A percentile compares a stretch with the other conserved stretches of the same genome.
Evolutionary conservation across 2,113 vertebrate species (phyloP).

Genomic region (Pipa parva): DNA sequence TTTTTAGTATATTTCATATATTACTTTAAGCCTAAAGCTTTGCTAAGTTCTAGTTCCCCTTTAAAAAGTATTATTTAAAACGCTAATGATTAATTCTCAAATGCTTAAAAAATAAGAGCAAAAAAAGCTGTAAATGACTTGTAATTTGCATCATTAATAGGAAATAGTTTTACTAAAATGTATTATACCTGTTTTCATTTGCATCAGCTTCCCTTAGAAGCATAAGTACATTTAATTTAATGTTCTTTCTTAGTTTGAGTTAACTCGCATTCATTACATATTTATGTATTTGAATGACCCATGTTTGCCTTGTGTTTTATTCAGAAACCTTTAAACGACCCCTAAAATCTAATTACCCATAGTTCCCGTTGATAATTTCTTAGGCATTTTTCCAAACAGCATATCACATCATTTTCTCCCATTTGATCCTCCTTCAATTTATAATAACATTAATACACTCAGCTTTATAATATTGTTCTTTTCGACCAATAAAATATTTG

Average conservation of each 20-base stretch:
- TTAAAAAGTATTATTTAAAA: too few species aligned
- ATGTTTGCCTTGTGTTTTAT: slow-evolving; percentile 1
- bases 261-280: background rate
- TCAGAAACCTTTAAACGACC: slow-evolving; percentile 27
- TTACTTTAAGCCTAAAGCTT: too few species aligned
- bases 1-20: too few species aligned
- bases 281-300: slow-evolving; percentile 20
- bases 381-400: slow-evolving; percentile 23
- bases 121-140: too few species aligned
- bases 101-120: too few species aligned
- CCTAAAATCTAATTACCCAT: slow-evolving; percentile 31
- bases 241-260: background rate
- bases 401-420: slow-evolving; percentile 24
- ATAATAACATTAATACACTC: slow-evolving; percentile 16
- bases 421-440: slow-evolving; percentile 23
- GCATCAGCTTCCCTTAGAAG: background rate
- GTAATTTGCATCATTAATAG: too few species aligned
- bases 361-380: slow-evolving; percentile 25
- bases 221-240: background rate
- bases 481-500: background rate
- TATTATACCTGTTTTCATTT: slow-evolving; percentile 1
- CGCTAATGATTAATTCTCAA: too few species aligned
- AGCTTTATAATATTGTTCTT: background rate
- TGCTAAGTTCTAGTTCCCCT: too few species aligned
- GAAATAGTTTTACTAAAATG: too few species aligned